These are phyloP conservation scores for pig (Sus scrofa) DNA, from an alignment of 2,113 vertebrate species.

Conservation along the genomic window T2T-Sscrofa CM000830.6:132942501-132943000, in stretches of 20 bases:
- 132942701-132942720: background rate
- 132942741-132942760: background rate
- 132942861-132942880: background rate
- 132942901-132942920: background rate
- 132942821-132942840: background rate
- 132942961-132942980: background rate
- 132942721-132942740: background rate
- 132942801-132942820: background rate
- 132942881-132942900: background rate
- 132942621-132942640: background rate
- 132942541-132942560: background rate
- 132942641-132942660: background rate
- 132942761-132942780: background rate
- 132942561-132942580: background rate
- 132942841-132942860: background rate
- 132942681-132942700: background rate
- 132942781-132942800: background rate
- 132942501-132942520: background rate
- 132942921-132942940: background rate
- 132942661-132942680: background rate
- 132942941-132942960: background rate
- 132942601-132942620: background rate
- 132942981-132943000: background rate
- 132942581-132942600: background rate
- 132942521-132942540: background rate